phyloP scores from a whole-genome alignment of 2,113 vertebrate genomes.

The Delphinus delphis region DNA sequence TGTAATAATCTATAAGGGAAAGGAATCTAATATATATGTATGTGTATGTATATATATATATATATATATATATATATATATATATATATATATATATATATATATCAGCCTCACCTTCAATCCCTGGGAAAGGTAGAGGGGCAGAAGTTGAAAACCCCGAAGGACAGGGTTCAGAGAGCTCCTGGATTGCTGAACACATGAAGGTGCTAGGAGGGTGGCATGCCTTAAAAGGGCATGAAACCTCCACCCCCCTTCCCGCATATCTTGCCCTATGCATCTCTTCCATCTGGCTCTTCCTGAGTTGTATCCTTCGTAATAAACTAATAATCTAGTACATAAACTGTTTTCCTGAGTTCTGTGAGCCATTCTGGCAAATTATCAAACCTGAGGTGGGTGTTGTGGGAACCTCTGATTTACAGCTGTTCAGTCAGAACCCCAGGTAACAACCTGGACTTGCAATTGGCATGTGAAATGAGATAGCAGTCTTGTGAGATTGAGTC shows the following conservation, averaged over 20 bases:
- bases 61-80: too few relatives aligned
- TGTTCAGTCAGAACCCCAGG: background rate
- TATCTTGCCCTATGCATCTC: background rate
- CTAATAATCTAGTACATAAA: background rate
- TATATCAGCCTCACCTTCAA: too few relatives aligned
- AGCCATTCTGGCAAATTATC: background rate
- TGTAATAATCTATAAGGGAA: too few relatives aligned
- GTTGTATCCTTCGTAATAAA: background rate
- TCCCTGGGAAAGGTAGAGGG: background rate
- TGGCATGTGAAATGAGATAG: background rate
- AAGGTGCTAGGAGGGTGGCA: background rate
- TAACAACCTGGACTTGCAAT: background rate
- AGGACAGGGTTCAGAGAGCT: background rate
- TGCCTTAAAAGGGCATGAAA: background rate
- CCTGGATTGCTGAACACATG: background rate
- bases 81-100: too few relatives aligned
- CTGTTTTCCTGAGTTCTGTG: background rate
- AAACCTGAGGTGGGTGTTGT: background rate
- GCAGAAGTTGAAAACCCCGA: background rate
- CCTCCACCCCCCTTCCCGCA: background rate
- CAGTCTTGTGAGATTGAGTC: background rate
- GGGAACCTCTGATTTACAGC: background rate
- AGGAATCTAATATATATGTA: too few relatives aligned
- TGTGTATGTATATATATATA: too few relatives aligned
- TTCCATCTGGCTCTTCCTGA: background rate